Evolutionary conservation across 2,797 vertebrate species (phyloP).

Genomic region (Protosalanx chinensis): DNA sequence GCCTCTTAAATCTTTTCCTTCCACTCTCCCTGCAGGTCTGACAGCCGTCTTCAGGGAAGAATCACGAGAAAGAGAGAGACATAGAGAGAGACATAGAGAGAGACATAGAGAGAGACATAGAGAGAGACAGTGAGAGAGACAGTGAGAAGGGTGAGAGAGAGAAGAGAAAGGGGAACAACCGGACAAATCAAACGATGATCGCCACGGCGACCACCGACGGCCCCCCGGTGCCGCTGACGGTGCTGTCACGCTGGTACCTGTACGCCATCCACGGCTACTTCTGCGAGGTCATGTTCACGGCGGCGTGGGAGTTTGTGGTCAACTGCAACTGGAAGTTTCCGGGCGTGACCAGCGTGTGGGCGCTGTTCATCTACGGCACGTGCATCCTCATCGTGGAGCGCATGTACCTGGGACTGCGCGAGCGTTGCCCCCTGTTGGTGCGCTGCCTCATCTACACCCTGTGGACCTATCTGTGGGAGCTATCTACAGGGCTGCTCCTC

Average conservation of each 20-base stretch:
- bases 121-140: neutral
- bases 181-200: conserved; percentile 60
- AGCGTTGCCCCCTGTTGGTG: conserved; percentile 81
- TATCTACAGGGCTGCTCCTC: conserved; percentile 90
- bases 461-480: conserved; percentile 98
- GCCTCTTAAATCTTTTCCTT: neutral
- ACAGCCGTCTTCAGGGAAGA: neutral
- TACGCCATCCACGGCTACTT: conserved; percentile 98
- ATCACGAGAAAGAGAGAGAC: neutral
- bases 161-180: conserved; percentile 1
- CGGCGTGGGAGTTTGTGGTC: conserved; percentile 95
- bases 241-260: conserved; percentile 95
- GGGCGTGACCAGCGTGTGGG: conserved; percentile 97
- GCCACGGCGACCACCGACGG: conserved; percentile 34
- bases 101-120: neutral
- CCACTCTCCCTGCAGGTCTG: conserved; percentile 35
- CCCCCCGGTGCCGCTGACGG: conserved; percentile 83
- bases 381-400: conserved; percentile 95
- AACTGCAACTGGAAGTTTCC: conserved; percentile 98
- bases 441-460: conserved; percentile 95
- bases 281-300: conserved; percentile 99
- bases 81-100: neutral
- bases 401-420: conserved; percentile 89
- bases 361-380: conserved; percentile 96
- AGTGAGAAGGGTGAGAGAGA: neutral